Conservation (phyloP, 92 coral and sea anemone species). For the Porites divaricata region DNA sequence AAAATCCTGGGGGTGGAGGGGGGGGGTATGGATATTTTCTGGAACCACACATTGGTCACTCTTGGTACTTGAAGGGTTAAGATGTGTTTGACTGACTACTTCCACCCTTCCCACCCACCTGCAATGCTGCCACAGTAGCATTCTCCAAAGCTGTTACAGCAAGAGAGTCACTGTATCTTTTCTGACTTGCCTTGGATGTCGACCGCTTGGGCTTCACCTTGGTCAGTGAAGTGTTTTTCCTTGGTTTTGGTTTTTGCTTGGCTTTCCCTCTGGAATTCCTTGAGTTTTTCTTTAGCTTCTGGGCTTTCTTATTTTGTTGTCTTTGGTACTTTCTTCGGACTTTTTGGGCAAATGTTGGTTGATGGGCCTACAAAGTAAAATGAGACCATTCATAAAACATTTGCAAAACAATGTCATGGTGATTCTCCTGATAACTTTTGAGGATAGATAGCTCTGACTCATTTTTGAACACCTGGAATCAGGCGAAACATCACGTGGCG, state of each 20-base stretch:
- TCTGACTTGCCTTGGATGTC: constrained; percentile 48
- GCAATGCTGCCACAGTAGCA: constrained; percentile 90
- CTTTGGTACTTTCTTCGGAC: constrained; percentile 80
- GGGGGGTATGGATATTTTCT: too few species aligned
- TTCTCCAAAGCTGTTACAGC: constrained; percentile 94
- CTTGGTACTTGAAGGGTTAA: too few species aligned
- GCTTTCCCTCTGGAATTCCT: constrained; percentile 65
- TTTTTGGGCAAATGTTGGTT: constrained; percentile 82
- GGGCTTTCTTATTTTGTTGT: constrained; percentile 78
- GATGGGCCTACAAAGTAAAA: constrained; percentile 41
- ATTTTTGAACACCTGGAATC: too few species aligned
- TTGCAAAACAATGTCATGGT: too few species aligned
- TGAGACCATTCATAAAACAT: neutral
- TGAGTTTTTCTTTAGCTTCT: constrained; percentile 56
- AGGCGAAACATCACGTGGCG: too few species aligned
- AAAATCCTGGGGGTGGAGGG: too few species aligned
- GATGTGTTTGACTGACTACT: too few species aligned
- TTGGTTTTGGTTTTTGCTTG: constrained; percentile 55
- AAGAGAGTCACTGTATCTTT: constrained; percentile 42
- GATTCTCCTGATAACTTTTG: too few species aligned
- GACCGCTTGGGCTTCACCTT: constrained; percentile 62
- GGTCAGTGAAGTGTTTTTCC: constrained; percentile 57
- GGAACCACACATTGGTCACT: too few species aligned
- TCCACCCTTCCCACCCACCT: constrained; percentile 42
- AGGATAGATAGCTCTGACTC: too few species aligned